These are phyloP conservation scores for Epinephelus moara DNA, from an alignment of 2,113 vertebrate genomes.

Conservation along the genomic window DNA sequence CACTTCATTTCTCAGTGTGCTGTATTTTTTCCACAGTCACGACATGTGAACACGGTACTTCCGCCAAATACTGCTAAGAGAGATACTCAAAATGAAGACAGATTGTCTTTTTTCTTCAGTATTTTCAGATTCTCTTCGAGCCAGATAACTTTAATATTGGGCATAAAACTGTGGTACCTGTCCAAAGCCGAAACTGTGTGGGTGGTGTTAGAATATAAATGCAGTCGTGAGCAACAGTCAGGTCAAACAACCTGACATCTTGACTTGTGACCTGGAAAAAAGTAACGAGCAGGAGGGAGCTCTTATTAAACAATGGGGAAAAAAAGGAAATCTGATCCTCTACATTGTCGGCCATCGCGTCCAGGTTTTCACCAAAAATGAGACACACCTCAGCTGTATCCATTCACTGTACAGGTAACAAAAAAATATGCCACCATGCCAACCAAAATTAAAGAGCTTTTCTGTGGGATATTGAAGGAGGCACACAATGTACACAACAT, in stretches of 20 bases:
- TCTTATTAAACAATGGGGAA: too few relatives aligned
- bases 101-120: neutral
- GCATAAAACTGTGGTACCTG: neutral
- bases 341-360: too few relatives aligned
- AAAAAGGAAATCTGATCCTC: too few relatives aligned
- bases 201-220: neutral
- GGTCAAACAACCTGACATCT: neutral
- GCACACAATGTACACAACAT: too few relatives aligned
- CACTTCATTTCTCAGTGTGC: too few relatives aligned
- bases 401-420: too few relatives aligned
- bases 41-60: neutral
- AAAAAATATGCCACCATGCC: too few relatives aligned
- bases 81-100: neutral
- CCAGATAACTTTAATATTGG: neutral
- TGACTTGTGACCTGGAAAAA: neutral
- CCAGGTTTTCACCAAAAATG: too few relatives aligned
- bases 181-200: neutral
- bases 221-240: slow-evolving; percentile 1
- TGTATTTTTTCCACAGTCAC: neutral
- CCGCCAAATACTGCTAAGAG: neutral
- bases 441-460: too few relatives aligned
- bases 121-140: neutral
- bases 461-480: too few relatives aligned
- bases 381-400: too few relatives aligned
- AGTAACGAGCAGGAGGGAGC: too few relatives aligned